phyloP scores from a whole-genome alignment of 2,797 vertebrate species.

The Pseudotriccus pelzelni region DNA sequence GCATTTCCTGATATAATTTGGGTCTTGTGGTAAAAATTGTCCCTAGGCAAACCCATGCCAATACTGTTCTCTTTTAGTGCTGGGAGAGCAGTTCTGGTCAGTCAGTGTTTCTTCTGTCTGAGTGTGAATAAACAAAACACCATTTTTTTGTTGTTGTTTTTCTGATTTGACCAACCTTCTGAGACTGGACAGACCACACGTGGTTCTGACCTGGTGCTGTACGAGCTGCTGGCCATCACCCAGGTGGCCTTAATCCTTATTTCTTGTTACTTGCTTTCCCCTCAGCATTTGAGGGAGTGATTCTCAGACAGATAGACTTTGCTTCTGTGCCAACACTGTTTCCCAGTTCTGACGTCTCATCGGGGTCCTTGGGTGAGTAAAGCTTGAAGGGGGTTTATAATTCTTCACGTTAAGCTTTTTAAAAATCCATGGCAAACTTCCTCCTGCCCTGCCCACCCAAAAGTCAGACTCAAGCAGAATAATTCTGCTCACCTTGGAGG shows the following conservation, averaged over 20 bases:
- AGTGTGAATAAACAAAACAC: background rate
- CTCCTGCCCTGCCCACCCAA: background rate
- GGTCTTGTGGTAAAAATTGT: too few species aligned
- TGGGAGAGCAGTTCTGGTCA: background rate
- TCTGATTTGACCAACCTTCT: background rate
- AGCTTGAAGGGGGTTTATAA: background rate
- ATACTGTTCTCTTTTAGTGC: background rate
- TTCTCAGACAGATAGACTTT: background rate
- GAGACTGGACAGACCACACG: background rate
- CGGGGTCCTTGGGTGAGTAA: accelerated
- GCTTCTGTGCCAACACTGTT: background rate
- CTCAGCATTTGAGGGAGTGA: background rate
- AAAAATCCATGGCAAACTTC: background rate
- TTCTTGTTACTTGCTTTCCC: background rate
- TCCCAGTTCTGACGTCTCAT: background rate
- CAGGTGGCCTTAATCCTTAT: background rate
- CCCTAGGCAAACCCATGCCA: too few species aligned
- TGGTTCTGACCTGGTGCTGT: background rate
- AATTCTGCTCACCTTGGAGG: background rate
- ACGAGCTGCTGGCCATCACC: background rate
- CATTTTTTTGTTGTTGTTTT: too few species aligned
- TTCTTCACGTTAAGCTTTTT: background rate
- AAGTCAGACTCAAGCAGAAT: background rate
- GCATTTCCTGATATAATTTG: background rate
- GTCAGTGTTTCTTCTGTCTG: background rate